Percentiles rank a stretch among this genome's conserved stretches.
These are phyloP conservation scores for Coryphaenoides rupestris DNA, from an alignment of 2,113 vertebrate genomes.

Conservation along the genomic window DNA sequence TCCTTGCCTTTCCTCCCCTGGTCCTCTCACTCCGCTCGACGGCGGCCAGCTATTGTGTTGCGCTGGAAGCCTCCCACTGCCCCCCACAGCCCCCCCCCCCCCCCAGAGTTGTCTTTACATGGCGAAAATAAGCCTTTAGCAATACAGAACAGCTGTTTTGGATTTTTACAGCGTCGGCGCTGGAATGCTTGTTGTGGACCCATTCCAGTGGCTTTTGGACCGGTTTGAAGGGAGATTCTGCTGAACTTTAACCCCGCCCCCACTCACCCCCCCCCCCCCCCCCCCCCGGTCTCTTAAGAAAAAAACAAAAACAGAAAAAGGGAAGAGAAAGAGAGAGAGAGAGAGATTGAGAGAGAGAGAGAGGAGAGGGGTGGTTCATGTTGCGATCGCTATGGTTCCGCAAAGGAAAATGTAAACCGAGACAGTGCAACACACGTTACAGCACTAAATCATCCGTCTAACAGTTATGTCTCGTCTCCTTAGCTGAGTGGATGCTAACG, in stretches of 20 bases:
- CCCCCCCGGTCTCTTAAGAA: slow-evolving; percentile 1
- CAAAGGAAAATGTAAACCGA: too few species aligned
- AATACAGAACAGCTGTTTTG: slow-evolving; percentile 60
- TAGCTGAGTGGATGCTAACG: too few species aligned
- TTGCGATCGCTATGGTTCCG: slow-evolving; percentile 18
- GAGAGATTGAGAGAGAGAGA: slow-evolving; percentile 38
- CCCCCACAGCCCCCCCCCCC: too few species aligned
- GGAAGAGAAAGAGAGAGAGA: slow-evolving; percentile 41
- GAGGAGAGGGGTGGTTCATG: slow-evolving; percentile 28
- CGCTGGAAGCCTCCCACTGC: slow-evolving; percentile 46
- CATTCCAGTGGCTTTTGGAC: slow-evolving; percentile 61
- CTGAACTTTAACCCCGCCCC: slow-evolving; percentile 55
- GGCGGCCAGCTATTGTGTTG: slow-evolving; percentile 53
- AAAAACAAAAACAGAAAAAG: not conserved
- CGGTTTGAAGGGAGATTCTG: slow-evolving; percentile 44
- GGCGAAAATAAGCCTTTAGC: slow-evolving; percentile 57
- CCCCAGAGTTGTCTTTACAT: slow-evolving; percentile 58
- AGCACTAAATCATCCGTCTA: too few species aligned
- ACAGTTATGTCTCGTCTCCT: too few species aligned
- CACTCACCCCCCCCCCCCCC: slow-evolving; percentile 42
- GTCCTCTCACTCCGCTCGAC: slow-evolving; percentile 17
- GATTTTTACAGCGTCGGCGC: slow-evolving; percentile 51
- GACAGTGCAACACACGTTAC: too few species aligned
- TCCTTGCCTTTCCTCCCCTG: slow-evolving; percentile 19
- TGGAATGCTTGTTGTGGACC: slow-evolving; percentile 52